phyloP scores from a whole-genome alignment of 2,888 invertebrate genomes.

The Ornithoptera priamus region DNA sequence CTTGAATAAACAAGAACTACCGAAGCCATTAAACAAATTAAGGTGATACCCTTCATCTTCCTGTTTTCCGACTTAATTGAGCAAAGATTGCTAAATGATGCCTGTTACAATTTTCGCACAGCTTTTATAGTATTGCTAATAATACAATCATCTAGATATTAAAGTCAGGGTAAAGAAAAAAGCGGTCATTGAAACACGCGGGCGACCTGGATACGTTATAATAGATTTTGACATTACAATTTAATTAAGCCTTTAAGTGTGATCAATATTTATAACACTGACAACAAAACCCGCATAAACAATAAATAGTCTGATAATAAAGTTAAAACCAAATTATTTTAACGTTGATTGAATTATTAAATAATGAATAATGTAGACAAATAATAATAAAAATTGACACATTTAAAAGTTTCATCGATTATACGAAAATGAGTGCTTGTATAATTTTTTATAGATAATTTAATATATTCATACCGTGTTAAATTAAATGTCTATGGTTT shows the following conservation, averaged over 20 bases:
- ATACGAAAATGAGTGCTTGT: too few relatives aligned
- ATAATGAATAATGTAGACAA: too few relatives aligned
- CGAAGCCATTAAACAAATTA: constrained; percentile 65
- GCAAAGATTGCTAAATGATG: constrained; percentile 74
- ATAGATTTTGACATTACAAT: constrained; percentile 32
- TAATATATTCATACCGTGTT: too few relatives aligned
- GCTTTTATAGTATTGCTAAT: constrained; percentile 77
- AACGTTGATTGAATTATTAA: too few relatives aligned
- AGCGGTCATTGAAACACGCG: constrained; percentile 59
- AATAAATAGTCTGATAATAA: neutral
- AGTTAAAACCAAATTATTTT: neutral
- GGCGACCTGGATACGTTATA: constrained; percentile 64
- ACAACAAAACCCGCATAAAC: neutral
- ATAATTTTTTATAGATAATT: too few relatives aligned
- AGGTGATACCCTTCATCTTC: constrained; percentile 59
- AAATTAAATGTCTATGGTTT: too few relatives aligned
- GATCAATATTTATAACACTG: neutral
- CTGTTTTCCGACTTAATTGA: constrained; percentile 54
- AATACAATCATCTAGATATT: constrained; percentile 54
- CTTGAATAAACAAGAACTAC: constrained; percentile 68
- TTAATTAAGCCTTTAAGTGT: constrained; percentile 11
- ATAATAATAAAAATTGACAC: too few relatives aligned
- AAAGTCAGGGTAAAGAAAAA: constrained; percentile 70
- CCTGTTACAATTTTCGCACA: constrained; percentile 63
- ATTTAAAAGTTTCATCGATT: too few relatives aligned